phyloP scores from a whole-genome alignment of 2,113 vertebrate genomes.

The Tachuris rubrigastra region DNA sequence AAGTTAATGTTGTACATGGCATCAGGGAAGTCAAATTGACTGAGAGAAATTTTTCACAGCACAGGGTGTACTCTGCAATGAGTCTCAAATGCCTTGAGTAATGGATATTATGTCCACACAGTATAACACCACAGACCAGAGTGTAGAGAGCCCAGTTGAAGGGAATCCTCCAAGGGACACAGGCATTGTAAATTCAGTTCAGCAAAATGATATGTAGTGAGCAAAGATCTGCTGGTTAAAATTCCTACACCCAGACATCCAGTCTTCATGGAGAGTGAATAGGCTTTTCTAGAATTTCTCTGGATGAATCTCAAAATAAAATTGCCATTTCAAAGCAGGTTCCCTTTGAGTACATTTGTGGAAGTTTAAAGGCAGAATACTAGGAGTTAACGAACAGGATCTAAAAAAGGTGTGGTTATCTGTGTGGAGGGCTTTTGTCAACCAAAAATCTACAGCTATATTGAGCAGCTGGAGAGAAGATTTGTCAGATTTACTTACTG shows the following conservation, averaged over 20 bases:
- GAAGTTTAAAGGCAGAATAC: background rate
- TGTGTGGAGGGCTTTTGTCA: background rate
- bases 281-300: background rate
- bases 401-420: background rate
- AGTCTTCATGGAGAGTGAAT: background rate
- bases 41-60: background rate
- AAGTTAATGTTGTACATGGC: background rate
- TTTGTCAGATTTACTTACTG: background rate
- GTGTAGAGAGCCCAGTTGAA: background rate
- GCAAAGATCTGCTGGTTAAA: background rate
- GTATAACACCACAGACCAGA: background rate
- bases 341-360: background rate
- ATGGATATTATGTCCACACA: background rate
- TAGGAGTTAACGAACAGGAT: background rate
- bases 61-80: background rate
- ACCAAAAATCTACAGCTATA: fast-evolving
- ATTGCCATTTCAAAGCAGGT: background rate
- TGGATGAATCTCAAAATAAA: background rate
- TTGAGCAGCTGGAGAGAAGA: background rate
- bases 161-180: background rate
- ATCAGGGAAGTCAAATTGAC: background rate
- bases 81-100: background rate
- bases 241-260: background rate
- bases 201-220: fast-evolving
- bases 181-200: background rate